These are phyloP conservation scores for Ceratina australensis DNA, from an alignment of 1,140 invertebrate genomes.

Conservation along the genomic window DNA sequence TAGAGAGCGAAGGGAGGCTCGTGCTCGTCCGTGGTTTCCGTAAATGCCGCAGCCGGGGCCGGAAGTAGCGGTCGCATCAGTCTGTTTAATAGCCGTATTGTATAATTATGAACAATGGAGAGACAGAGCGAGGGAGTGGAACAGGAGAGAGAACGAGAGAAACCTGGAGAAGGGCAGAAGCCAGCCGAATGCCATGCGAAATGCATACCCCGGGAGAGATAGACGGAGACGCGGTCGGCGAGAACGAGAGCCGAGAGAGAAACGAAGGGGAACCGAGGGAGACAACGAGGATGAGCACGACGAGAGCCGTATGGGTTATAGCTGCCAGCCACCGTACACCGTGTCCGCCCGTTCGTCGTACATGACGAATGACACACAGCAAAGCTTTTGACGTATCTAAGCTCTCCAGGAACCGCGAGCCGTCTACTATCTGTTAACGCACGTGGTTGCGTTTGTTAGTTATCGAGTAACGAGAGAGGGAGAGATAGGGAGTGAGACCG, in stretches of 20 bases:
- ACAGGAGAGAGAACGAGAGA: slow-evolving; percentile 46
- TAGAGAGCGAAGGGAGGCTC: slow-evolving; percentile 53
- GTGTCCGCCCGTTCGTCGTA: slow-evolving; percentile 72
- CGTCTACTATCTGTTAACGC: slow-evolving; percentile 42
- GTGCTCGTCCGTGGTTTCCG: slow-evolving; percentile 70
- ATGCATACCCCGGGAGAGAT: slow-evolving; percentile 61
- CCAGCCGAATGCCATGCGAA: slow-evolving; percentile 68
- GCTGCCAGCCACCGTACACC: slow-evolving; percentile 65
- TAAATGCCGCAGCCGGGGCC: slow-evolving; percentile 73
- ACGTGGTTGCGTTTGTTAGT: slow-evolving; percentile 40
- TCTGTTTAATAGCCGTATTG: slow-evolving; percentile 80
- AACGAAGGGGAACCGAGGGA: slow-evolving; percentile 17
- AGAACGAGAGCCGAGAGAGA: slow-evolving; percentile 35
- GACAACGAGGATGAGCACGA: slow-evolving; percentile 53
- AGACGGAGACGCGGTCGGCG: slow-evolving; percentile 26
- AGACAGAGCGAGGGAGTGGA: slow-evolving; percentile 50
- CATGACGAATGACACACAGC: slow-evolving; percentile 75
- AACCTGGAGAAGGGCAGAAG: slow-evolving; percentile 62
- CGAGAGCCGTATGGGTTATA: slow-evolving; percentile 63
- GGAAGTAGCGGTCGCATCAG: slow-evolving; percentile 78
- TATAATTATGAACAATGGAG: slow-evolving; percentile 80
- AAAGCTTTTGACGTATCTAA: slow-evolving; percentile 73
- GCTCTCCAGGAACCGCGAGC: slow-evolving; percentile 61
- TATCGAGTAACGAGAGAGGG: slow-evolving; percentile 7
- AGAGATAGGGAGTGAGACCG: slow-evolving; percentile 20